These are phyloP conservation scores for Crax fasciolata DNA, from an alignment of 2,797 vertebrate genomes.

Conservation along the genomic window DNA sequence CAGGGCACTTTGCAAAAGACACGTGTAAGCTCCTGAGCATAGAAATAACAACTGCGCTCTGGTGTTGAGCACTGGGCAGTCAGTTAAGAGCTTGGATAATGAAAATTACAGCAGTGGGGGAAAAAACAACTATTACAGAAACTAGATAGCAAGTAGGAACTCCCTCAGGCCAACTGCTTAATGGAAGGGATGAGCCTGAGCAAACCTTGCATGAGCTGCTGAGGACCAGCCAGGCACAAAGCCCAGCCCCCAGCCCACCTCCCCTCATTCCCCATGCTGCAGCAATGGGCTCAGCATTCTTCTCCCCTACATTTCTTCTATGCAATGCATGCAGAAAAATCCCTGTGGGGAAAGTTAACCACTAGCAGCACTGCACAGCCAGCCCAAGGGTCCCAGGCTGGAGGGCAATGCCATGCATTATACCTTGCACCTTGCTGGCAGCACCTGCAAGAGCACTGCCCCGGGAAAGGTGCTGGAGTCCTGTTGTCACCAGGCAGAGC, in stretches of 20 bases:
- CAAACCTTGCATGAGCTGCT: not conserved
- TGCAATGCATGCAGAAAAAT: no score
- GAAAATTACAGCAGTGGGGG: not conserved
- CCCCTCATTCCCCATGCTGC: not conserved
- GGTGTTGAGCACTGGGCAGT: not conserved
- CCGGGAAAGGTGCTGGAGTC: not conserved
- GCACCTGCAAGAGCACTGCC: rapidly evolving
- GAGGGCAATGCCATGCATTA: rapidly evolving
- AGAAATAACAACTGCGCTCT: not conserved
- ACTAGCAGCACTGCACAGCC: not conserved
- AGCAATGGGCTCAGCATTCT: not conserved
- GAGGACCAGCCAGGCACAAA: not conserved
- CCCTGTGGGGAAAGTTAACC: not conserved
- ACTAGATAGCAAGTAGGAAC: not conserved
- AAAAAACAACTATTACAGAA: not conserved
- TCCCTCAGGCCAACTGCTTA: not conserved
- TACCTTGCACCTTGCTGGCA: rapidly evolving
- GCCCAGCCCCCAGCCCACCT: not conserved
- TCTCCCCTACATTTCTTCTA: not conserved
- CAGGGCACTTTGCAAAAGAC: rapidly evolving
- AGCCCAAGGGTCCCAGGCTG: not conserved
- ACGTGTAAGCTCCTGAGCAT: not conserved
- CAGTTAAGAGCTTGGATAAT: not conserved
- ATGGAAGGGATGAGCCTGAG: not conserved
- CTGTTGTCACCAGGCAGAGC: not conserved